phyloP scores from a whole-genome alignment of 2,113 vertebrate species.

The Falco punctatus region DNA sequence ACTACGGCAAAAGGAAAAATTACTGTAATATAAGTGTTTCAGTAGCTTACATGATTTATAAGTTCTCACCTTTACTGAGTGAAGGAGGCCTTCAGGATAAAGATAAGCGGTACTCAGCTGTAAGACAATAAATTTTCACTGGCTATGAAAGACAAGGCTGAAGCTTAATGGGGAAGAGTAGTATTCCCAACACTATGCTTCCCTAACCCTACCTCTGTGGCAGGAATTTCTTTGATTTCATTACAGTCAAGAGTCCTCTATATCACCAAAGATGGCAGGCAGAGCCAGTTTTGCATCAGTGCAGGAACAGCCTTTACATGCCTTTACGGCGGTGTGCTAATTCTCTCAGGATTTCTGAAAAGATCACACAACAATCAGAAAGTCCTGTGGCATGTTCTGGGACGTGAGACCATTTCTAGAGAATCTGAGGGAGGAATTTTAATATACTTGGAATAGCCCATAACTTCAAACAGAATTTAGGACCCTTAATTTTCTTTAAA shows the following conservation, averaged over 20 bases:
- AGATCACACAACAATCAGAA: neutral
- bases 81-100: neutral
- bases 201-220: neutral
- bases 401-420: neutral
- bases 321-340: neutral
- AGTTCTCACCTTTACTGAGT: neutral
- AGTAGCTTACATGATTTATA: neutral
- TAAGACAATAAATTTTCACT: neutral
- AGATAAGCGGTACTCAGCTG: neutral
- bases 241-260: neutral
- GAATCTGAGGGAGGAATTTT: neutral
- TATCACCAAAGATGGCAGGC: neutral
- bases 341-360: neutral
- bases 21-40: neutral
- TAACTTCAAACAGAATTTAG: neutral
- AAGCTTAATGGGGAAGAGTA: neutral
- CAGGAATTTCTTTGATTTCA: neutral
- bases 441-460: neutral
- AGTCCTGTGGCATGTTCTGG: neutral
- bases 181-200: neutral
- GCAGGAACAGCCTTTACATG: neutral
- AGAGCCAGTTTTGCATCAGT: neutral
- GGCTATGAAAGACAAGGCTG: neutral
- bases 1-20: neutral
- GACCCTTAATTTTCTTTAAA: constrained; percentile 13